These are phyloP conservation scores for Zophobas atratus DNA, from an alignment of 1,140 invertebrate species.

Conservation along the genomic window DNA sequence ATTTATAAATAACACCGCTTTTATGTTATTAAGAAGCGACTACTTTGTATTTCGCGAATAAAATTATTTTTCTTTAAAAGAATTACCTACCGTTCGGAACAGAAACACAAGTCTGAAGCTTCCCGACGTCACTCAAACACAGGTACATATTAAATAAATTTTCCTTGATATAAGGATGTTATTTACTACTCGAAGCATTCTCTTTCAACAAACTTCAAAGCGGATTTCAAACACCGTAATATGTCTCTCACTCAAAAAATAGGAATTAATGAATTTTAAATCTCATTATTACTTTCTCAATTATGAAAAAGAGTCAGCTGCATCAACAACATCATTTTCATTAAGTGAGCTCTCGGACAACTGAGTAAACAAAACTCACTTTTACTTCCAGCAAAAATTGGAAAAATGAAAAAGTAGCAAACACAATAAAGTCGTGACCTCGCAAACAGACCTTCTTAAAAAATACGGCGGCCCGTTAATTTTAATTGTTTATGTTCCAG, in stretches of 20 bases:
- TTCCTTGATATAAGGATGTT: slow-evolving; percentile 6
- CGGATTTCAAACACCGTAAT: slow-evolving; percentile 12
- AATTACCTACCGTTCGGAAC: slow-evolving; percentile 13
- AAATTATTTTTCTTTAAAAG: slow-evolving; percentile 24
- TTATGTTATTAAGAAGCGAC: slow-evolving; percentile 8
- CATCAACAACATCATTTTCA: not conserved
- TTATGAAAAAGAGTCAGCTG: slow-evolving; percentile 1
- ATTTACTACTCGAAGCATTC: slow-evolving; percentile 19
- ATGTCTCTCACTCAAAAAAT: slow-evolving; percentile 20
- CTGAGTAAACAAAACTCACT: slow-evolving; percentile 16
- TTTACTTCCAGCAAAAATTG: not conserved
- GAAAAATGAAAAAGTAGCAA: slow-evolving; percentile 8
- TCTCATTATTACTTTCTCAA: slow-evolving; percentile 30
- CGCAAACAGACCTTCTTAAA: too few species aligned
- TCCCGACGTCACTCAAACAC: not conserved
- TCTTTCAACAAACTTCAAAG: slow-evolving; percentile 17
- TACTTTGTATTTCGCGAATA: slow-evolving; percentile 15
- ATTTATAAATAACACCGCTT: slow-evolving; percentile 25
- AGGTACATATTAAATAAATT: slow-evolving; percentile 22
- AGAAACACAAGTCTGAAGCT: slow-evolving; percentile 15
- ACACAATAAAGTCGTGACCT: slow-evolving; percentile 1
- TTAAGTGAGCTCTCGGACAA: not conserved
- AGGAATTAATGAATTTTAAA: slow-evolving; percentile 26
- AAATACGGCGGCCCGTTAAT: too few species aligned
- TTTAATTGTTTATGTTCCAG: too few species aligned